phyloP scores from a whole-genome alignment of 2,888 invertebrate genomes.

The Patella pellucida region DNA sequence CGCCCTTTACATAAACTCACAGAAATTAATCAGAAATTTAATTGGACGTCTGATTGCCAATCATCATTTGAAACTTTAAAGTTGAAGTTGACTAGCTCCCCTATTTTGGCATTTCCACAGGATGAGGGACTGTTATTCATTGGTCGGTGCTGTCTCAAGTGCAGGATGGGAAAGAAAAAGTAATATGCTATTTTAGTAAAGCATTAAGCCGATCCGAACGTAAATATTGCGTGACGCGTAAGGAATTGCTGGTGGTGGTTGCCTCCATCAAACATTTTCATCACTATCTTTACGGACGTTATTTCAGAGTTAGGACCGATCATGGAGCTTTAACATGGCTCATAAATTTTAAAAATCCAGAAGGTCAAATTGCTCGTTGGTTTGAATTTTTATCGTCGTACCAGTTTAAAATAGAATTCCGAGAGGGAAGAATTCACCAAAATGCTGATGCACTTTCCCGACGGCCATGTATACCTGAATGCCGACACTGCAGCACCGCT shows the following conservation, averaged over 20 bases:
- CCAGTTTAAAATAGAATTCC: constrained; percentile 21
- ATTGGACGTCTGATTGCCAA: background rate
- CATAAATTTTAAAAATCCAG: constrained; percentile 18
- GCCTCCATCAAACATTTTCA: constrained; percentile 34
- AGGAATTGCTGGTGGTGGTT: constrained; percentile 33
- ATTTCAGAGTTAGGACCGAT: constrained; percentile 34
- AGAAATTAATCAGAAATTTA: background rate
- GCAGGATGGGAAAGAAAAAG: constrained; percentile 35
- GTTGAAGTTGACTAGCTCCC: background rate
- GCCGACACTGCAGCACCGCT: background rate
- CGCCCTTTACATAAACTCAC: background rate
- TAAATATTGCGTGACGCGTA: background rate
- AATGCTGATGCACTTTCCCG: constrained; percentile 5
- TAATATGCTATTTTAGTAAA: constrained; percentile 35
- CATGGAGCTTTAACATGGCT: constrained; percentile 22
- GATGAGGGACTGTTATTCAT: background rate
- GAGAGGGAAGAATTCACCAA: background rate
- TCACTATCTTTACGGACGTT: constrained; percentile 34
- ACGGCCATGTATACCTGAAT: background rate
- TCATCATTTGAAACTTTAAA: background rate
- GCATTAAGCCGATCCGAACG: constrained; percentile 29
- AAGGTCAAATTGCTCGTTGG: constrained; percentile 26
- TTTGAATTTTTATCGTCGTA: constrained; percentile 15
- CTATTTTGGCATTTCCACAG: background rate
- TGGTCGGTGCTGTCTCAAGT: constrained; percentile 35